These are phyloP conservation scores for Sinocyclocheilus maitianheensis DNA, from an alignment of 2,113 vertebrate genomes.

Conservation along the genomic window DNA sequence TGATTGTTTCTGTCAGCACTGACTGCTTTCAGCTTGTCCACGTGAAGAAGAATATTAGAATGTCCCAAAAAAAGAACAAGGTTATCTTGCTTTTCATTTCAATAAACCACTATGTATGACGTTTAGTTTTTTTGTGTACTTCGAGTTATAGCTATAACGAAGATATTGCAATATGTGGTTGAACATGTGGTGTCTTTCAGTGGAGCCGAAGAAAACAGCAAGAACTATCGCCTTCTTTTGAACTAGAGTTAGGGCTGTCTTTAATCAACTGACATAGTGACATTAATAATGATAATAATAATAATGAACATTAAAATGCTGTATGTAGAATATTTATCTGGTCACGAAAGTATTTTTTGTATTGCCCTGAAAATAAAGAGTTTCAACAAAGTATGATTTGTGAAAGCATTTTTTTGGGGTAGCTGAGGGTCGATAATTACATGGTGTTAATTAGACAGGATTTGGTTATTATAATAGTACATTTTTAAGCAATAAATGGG, in stretches of 20 bases:
- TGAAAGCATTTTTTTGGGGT: background rate
- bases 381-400: slow-evolving; percentile 70
- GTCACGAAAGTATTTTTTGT: slow-evolving; percentile 86
- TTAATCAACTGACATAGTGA: slow-evolving; percentile 71
- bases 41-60: slow-evolving; percentile 25
- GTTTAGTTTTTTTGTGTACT: slow-evolving; percentile 69
- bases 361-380: slow-evolving; percentile 81
- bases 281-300: slow-evolving; percentile 52
- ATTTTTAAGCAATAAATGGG: too few relatives aligned
- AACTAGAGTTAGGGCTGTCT: slow-evolving; percentile 75
- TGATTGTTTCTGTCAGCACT: background rate
- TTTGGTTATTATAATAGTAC: too few relatives aligned
- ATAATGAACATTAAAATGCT: slow-evolving; percentile 63
- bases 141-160: slow-evolving; percentile 71
- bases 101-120: slow-evolving; percentile 69
- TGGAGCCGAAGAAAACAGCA: slow-evolving; percentile 64
- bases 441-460: too few relatives aligned
- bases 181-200: slow-evolving; percentile 61
- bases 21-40: slow-evolving; percentile 20
- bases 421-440: too few relatives aligned
- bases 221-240: slow-evolving; percentile 67
- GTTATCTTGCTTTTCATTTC: slow-evolving; percentile 63
- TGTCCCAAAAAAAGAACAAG: slow-evolving; percentile 49
- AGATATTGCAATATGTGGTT: slow-evolving; percentile 74
- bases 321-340: slow-evolving; percentile 81